Evolutionary conservation across 1,140 invertebrate species (phyloP).

Genomic region (Bombus vancouverensis): DNA sequence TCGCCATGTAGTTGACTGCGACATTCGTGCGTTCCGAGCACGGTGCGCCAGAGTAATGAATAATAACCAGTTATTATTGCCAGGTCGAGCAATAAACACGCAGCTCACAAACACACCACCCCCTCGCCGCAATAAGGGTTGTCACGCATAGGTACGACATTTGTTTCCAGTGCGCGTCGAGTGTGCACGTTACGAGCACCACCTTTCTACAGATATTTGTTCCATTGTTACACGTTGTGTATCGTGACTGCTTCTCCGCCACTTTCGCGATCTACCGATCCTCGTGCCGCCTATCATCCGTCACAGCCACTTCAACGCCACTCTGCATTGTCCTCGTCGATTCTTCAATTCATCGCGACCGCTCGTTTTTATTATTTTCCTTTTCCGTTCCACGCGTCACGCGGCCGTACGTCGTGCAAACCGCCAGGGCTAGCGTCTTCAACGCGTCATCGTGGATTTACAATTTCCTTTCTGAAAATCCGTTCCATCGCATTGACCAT

Average conservation of each 20-base stretch:
- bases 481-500: background rate
- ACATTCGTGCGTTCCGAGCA: slow-evolving; percentile 57
- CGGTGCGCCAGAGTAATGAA: slow-evolving; percentile 64
- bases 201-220: slow-evolving; percentile 74
- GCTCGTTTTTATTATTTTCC: slow-evolving; percentile 40
- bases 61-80: slow-evolving; percentile 78
- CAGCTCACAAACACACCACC: slow-evolving; percentile 56
- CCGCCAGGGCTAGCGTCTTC: background rate
- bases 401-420: background rate
- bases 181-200: slow-evolving; percentile 67
- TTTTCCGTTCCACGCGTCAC: background rate
- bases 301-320: slow-evolving; percentile 60
- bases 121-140: slow-evolving; percentile 61
- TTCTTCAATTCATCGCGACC: slow-evolving; percentile 53
- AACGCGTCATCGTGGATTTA: background rate
- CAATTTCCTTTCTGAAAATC: background rate
- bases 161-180: slow-evolving; percentile 67
- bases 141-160: slow-evolving; percentile 70
- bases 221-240: slow-evolving; percentile 73
- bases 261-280: slow-evolving; percentile 60
- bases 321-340: slow-evolving; percentile 53
- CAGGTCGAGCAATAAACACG: slow-evolving; percentile 76
- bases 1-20: slow-evolving; percentile 47
- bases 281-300: slow-evolving; percentile 53
- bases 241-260: slow-evolving; percentile 68